These are phyloP conservation scores for Amblyornis subalaris DNA, from an alignment of 2,113 vertebrate genomes.

Conservation along the genomic window DNA sequence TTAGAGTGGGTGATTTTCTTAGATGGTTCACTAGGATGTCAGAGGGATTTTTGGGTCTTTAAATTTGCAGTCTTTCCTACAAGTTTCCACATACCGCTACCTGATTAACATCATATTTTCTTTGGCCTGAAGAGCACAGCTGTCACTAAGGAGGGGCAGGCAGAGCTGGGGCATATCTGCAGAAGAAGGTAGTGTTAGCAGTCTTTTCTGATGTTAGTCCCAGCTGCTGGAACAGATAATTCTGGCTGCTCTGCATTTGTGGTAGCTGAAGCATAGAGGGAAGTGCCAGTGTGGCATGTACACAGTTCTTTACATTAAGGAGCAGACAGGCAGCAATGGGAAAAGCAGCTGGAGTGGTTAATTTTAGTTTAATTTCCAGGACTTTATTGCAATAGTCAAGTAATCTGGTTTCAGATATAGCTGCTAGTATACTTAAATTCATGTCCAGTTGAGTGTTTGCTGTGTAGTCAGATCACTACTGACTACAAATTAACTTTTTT, in stretches of 20 bases:
- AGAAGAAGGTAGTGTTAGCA: background rate
- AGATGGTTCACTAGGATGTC: background rate
- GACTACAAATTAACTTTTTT: background rate
- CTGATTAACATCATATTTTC: background rate
- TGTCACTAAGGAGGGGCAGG: background rate
- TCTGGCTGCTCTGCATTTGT: background rate
- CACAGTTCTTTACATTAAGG: background rate
- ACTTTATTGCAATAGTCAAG: background rate
- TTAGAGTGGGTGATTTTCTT: background rate
- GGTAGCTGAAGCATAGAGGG: background rate
- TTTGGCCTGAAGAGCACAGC: background rate
- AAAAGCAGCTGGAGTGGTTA: background rate
- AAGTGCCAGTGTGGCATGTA: background rate
- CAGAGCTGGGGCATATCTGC: background rate
- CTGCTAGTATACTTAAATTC: background rate
- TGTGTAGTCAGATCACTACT: background rate
- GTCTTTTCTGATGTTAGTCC: background rate
- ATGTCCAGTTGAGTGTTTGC: background rate
- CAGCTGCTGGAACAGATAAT: conserved; percentile 20
- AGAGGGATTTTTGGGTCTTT: background rate
- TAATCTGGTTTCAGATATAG: background rate
- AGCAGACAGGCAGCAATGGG: background rate
- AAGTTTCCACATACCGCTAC: background rate
- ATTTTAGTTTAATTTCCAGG: background rate
- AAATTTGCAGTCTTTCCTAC: background rate